Percentiles rank a stretch among this genome's conserved stretches.
Evolutionary conservation across 1,140 invertebrate genomes (phyloP).

Genomic region (Bradysia coprophila): DNA sequence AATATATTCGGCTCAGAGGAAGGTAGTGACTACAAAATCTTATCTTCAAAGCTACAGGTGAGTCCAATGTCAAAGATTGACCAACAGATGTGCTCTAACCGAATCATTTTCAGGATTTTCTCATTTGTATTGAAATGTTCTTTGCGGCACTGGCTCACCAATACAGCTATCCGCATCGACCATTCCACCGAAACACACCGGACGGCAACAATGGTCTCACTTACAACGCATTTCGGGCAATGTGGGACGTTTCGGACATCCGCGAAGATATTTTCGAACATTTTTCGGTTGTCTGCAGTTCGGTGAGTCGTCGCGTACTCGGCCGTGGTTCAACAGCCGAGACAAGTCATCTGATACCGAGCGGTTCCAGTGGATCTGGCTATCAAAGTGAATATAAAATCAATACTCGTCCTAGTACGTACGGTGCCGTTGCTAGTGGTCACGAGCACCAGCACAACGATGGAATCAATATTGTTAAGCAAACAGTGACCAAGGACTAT

Average conservation of each 20-base stretch:
- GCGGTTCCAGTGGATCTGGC: slow-evolving; percentile 5
- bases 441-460: not conserved
- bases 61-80: slow-evolving; percentile 3
- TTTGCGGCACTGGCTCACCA: slow-evolving; percentile 87
- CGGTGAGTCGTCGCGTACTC: slow-evolving; percentile 48
- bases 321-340: slow-evolving; percentile 31
- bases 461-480: slow-evolving; percentile 4
- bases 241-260: slow-evolving; percentile 92
- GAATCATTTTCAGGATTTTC: slow-evolving; percentile 61
- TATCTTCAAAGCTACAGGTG: slow-evolving; percentile 63
- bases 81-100: no score
- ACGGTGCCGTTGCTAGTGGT: slow-evolving; percentile 1
- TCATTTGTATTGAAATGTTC: slow-evolving; percentile 97
- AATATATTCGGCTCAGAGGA: slow-evolving; percentile 35
- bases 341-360: not conserved
- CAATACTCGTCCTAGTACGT: not conserved
- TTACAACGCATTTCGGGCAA: slow-evolving; percentile 47
- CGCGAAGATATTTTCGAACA: slow-evolving; percentile 82
- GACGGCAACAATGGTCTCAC: slow-evolving; percentile 26
- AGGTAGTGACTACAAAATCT: slow-evolving; percentile 27
- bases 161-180: slow-evolving; percentile 84
- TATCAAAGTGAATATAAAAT: slow-evolving; percentile 1
- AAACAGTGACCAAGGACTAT: slow-evolving; percentile 2
- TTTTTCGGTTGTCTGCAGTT: slow-evolving; percentile 66
- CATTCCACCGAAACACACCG: slow-evolving; percentile 35